Evolutionary conservation across 2,888 invertebrate species (phyloP).

Genomic region (Conchocele bisecta): DNA sequence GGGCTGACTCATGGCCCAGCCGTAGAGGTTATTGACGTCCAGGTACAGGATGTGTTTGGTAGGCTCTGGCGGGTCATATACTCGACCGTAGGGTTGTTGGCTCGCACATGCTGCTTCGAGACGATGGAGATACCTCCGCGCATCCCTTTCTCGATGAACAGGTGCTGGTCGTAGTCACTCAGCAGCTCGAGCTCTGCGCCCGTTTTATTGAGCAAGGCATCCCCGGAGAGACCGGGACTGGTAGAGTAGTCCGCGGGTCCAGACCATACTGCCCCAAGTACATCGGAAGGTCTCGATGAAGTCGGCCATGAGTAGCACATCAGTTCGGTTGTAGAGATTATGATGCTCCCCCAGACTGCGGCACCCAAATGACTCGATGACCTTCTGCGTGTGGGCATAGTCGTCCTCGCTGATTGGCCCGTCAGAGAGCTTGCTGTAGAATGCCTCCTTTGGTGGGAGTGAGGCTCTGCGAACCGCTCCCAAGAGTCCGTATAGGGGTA

Average conservation of each 20-base stretch:
- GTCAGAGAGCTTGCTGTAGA: not conserved
- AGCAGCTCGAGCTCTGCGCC: constrained; percentile 65
- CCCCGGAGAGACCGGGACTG: constrained; percentile 67
- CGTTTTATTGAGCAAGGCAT: constrained; percentile 67
- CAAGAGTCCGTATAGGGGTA: not conserved
- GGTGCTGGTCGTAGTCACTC: constrained; percentile 63
- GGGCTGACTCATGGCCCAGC: constrained; percentile 68
- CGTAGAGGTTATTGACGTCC: constrained; percentile 54
- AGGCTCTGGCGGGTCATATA: constrained; percentile 1
- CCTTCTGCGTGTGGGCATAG: not conserved
- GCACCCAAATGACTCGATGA: too few relatives aligned
- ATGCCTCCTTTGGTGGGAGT: not conserved
- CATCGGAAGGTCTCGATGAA: not conserved
- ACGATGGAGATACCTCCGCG: too few relatives aligned
- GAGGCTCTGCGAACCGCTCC: not conserved
- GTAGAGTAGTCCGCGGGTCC: constrained; percentile 72
- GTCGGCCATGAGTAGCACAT: not conserved
- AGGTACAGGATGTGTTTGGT: constrained; percentile 29
- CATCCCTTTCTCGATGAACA: too few relatives aligned
- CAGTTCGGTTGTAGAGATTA: too few relatives aligned
- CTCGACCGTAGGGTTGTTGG: constrained; percentile 19
- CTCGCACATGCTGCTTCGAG: constrained; percentile 51
- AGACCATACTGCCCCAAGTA: constrained; percentile 58
- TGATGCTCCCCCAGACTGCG: too few relatives aligned
- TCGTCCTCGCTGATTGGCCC: too few relatives aligned